Evolutionary conservation across 2,113 vertebrate genomes (phyloP).

Genomic region (Phalacrocorax carbo): DNA sequence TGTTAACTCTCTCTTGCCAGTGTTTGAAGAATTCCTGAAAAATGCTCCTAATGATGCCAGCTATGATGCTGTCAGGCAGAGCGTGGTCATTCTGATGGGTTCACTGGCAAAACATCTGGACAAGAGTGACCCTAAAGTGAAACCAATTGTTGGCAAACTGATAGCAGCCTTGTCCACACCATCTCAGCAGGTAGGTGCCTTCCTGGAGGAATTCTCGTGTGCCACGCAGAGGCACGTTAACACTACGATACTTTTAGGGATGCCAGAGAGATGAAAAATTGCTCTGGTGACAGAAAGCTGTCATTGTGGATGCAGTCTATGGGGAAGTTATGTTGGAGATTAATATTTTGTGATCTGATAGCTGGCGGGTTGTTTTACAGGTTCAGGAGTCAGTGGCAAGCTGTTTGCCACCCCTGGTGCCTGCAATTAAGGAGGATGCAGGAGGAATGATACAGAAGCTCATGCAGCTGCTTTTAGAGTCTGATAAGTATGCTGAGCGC

Average conservation of each 20-base stretch:
- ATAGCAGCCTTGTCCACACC: constrained; percentile 95
- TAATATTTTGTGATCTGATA: neutral
- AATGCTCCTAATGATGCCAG: constrained; percentile 94
- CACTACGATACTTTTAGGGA: neutral
- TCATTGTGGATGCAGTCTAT: neutral
- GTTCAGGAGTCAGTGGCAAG: constrained; percentile 96
- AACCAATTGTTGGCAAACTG: constrained; percentile 96
- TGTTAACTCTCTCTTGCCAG: constrained; percentile 92
- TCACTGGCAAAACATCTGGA: constrained; percentile 98
- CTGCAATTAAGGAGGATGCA: constrained; percentile 95
- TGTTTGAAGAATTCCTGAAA: constrained; percentile 97
- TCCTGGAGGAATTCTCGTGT: neutral
- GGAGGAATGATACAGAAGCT: constrained; percentile 93
- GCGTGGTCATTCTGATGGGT: constrained; percentile 97
- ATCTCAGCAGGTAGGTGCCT: constrained; percentile 93
- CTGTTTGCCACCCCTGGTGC: constrained; percentile 93
- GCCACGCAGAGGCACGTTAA: neutral
- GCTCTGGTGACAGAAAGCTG: neutral
- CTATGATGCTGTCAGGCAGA: constrained; percentile 96
- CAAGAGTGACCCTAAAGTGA: constrained; percentile 96
- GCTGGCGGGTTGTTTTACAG: constrained; percentile 62
- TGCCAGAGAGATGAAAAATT: neutral
- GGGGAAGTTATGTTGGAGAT: neutral
- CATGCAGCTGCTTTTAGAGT: constrained; percentile 93
- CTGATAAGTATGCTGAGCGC: constrained; percentile 94